These are phyloP conservation scores for Ormyrus nitidulus DNA, from an alignment of 2,888 invertebrate species.

Conservation along the genomic window DNA sequence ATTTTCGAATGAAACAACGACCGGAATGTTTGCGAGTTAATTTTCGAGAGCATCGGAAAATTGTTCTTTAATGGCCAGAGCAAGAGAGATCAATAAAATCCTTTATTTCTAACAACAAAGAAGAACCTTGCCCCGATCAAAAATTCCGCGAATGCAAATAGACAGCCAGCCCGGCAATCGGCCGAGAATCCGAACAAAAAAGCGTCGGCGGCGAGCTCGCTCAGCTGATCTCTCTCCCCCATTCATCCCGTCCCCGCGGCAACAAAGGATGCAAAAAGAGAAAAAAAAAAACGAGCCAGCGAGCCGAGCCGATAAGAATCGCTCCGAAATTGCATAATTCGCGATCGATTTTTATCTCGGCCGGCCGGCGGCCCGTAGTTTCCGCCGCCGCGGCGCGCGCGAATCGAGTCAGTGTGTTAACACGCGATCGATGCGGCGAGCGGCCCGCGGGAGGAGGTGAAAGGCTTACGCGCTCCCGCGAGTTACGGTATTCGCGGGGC, in stretches of 20 bases:
- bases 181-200: background rate
- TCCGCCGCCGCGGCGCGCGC: background rate
- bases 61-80: too few species aligned
- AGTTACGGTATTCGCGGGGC: conserved; percentile 4
- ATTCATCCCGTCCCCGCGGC: background rate
- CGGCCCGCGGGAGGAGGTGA: conserved; percentile 8
- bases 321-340: conserved; percentile 17
- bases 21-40: too few species aligned
- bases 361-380: background rate
- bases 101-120: too few species aligned
- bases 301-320: background rate
- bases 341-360: conserved; percentile 25
- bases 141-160: too few species aligned
- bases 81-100: too few species aligned
- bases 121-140: too few species aligned
- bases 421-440: conserved; percentile 30
- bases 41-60: too few species aligned
- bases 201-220: too few species aligned
- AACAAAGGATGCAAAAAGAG: background rate
- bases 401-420: conserved; percentile 44
- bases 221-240: too few species aligned
- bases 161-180: background rate
- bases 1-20: too few species aligned
- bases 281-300: background rate
- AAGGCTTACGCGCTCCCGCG: conserved; percentile 29